A percentile compares a stretch with the other conserved stretches of the same genome.
These are phyloP conservation scores for Sylvietta virens DNA, from an alignment of 2,113 vertebrate genomes.

Conservation along the genomic window DNA sequence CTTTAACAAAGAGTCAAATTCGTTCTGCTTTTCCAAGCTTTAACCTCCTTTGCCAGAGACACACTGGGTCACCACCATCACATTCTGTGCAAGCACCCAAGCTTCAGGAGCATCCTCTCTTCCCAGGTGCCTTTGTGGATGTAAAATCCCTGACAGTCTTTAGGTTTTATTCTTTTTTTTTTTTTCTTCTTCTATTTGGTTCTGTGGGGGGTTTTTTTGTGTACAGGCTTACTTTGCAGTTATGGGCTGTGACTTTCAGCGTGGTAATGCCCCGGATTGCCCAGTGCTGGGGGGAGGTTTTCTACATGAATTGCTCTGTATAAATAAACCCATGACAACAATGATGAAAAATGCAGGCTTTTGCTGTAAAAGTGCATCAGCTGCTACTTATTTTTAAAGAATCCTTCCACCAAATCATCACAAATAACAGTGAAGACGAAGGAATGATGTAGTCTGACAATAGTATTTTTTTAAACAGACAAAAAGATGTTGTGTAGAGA, in stretches of 20 bases:
- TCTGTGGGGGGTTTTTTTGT: neutral
- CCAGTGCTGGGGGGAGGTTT: constrained; percentile 50
- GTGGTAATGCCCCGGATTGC: constrained; percentile 3
- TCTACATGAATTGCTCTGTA: constrained; percentile 41
- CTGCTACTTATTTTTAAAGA: constrained; percentile 31
- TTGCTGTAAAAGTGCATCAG: constrained; percentile 41
- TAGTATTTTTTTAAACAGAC: neutral
- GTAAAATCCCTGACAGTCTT: neutral
- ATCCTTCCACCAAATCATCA: constrained; percentile 13
- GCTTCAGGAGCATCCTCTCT: neutral
- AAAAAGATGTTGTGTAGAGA: neutral
- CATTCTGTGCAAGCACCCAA: neutral
- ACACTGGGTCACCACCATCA: rapidly evolving
- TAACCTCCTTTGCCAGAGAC: neutral
- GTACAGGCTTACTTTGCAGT: neutral
- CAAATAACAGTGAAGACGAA: neutral
- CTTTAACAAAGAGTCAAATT: neutral
- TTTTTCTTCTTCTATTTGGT: neutral
- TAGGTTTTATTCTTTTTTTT: neutral
- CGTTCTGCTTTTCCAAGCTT: neutral
- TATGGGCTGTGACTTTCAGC: constrained; percentile 16
- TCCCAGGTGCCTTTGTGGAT: neutral
- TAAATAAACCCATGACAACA: constrained; percentile 55
- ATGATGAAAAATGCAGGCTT: constrained; percentile 51
- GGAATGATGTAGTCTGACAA: neutral